Evolutionary conservation across 2,888 invertebrate genomes (phyloP), one percentile per base, ranked within the genome.

Genomic region (Andricus quercusramuli): DNA sequence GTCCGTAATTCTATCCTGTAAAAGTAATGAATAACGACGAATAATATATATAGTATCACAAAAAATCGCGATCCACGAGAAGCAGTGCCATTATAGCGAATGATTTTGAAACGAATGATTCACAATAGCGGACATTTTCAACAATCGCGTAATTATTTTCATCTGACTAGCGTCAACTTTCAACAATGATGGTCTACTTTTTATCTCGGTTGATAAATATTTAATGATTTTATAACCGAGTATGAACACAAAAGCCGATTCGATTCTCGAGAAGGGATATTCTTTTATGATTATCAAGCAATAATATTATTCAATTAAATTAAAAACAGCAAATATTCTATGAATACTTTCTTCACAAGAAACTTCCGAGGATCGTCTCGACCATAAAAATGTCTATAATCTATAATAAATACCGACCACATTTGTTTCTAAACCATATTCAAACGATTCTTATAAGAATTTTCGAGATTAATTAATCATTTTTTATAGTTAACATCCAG

Each of bases 1-100:
- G 3, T 44, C 25, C 44, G 44, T 25, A 70, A 11, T 70, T 70
- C 29, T 70, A 70, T 1, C 17, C 20, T 74, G 44, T 74, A 32
- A 32, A 32, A 32, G 11, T 29, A 56, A 51, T 20, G 32, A 29
- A 74, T 56, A 56, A 68, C n/a, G 8, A 32, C 11, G 70, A 3
- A 47, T 74, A 56, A 74, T 56, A 56, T 56, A 56, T 29, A 68
- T 47, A 74, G 22, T 74, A 74, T 56, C 68, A 68, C 68, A 68
- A 68, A 68, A 74, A 51, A 56, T 74, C 74, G 56, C 51, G 51
- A 74, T n/a, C n/a, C 74, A 74, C 74, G n/a, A 74, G 74, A 74
- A 74, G 74, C 56, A 74, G 56, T 74, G 74, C n/a, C 56, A 56
- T 56, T 29, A 15, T 41, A 70, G 32, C n/a, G 13, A 74, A 56